Base-by-base conservation (phyloP, 2,113 vertebrate species). In the Procavia capensis region DNA sequence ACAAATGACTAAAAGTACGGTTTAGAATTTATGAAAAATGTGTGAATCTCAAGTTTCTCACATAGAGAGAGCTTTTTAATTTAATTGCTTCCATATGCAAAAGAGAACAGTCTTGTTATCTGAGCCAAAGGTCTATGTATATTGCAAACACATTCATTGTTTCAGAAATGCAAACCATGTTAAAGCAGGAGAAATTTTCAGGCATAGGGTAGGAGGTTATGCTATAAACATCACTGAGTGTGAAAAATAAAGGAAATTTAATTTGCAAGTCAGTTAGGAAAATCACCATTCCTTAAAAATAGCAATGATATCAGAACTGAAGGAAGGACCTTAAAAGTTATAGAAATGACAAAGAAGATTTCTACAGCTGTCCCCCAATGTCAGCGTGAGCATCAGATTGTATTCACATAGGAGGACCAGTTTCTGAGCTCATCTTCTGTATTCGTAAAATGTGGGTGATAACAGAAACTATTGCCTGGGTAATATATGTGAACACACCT, bases 21-120 rank as follows among this genome's bases (percentile, higher is more conserved):
- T 27, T 88, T 78, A 91, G 63, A 96, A 95, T 86, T 83, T 81
- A 89, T 91, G 31, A 85, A 95, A 92, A 95, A 89, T 86, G 47
- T 88, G 41, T 85, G 70, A 93, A 59, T 82, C 83, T 96, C 36
- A 47, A 59, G 39, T 94, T 95, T 88, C 87, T 94, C 86, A 94
- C 1, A 0, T 89, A 89, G 93, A 83, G 47, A 80, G 4, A 27
- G 2, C 41, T 84, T 66, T 95, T 57, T 82, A 19, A 34, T 89
- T 92, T 95, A 88, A 85, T 91, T 88, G 31, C 27, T 94, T 95
- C 79, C 87, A 93, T 72, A 72, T 88, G 74, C 61, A 39, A 76
- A 88, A 78, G 34, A 36, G 57, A 75, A 54, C 86, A 92, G 36
- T 74, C 57, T 88, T 95, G 9, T 54, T 81, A 64, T 70, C 50